Percentiles rank a stretch among this genome's conserved stretches.
Conservation (phyloP, 2,888 invertebrate genomes). For the Seira musarum region DNA sequence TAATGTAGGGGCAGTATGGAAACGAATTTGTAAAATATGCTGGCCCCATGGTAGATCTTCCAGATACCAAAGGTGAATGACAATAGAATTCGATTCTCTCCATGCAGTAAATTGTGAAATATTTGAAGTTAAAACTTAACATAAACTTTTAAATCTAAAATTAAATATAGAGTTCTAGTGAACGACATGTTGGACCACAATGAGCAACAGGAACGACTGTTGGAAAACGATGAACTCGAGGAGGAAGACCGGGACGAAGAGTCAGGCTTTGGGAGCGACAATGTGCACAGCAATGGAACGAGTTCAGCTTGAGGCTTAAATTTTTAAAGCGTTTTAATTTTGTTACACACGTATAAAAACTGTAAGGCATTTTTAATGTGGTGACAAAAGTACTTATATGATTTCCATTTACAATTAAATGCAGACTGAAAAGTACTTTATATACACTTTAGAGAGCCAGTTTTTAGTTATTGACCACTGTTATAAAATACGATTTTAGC, state of each 20-base stretch:
- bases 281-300: conserved; percentile 1
- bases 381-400: too few relatives aligned
- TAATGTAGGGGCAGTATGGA: conserved; percentile 74
- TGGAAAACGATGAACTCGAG: conserved; percentile 76
- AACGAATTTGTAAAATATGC: conserved; percentile 72
- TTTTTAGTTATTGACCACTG: too few relatives aligned
- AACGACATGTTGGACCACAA: conserved; percentile 73
- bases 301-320: conserved; percentile 30
- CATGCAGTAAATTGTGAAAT: too few relatives aligned
- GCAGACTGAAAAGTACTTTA: conserved; percentile 33
- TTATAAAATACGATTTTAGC: too few relatives aligned
- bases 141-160: not conserved
- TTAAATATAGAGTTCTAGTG: conserved; percentile 77
- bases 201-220: conserved; percentile 81
- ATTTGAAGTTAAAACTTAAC: not conserved
- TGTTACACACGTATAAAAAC: too few relatives aligned
- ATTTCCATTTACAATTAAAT: conserved; percentile 41
- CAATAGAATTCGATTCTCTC: too few relatives aligned
- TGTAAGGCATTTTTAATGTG: too few relatives aligned
- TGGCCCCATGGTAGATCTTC: conserved; percentile 24
- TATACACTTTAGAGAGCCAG: too few relatives aligned
- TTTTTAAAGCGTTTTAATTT: too few relatives aligned
- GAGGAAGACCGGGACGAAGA: conserved; percentile 50
- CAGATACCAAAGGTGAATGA: conserved; percentile 64
- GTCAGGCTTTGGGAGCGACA: conserved; percentile 46